phyloP scores from a whole-genome alignment of 2,888 invertebrate genomes.

The Galeruca laticollis region DNA sequence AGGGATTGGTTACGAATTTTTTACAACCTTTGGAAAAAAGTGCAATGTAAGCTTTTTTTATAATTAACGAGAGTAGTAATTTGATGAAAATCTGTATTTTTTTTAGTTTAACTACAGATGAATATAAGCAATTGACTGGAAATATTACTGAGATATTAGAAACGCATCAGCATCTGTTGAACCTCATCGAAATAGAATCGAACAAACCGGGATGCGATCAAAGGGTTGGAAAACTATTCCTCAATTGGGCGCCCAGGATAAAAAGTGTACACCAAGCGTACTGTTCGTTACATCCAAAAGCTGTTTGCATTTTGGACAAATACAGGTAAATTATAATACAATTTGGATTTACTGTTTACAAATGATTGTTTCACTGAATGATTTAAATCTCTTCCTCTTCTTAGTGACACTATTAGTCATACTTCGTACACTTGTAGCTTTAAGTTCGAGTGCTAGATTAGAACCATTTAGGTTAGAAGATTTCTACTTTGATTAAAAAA shows the following conservation, averaged over 20 bases:
- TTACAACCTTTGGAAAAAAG: constrained; percentile 88
- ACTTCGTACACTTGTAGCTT: too few species aligned
- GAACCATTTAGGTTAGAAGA: too few species aligned
- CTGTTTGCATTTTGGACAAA: constrained; percentile 92
- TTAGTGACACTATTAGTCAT: too few species aligned
- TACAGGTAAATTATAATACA: constrained; percentile 77
- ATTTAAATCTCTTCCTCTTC: too few species aligned
- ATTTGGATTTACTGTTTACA: not conserved
- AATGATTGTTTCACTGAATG: too few species aligned
- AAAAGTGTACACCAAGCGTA: constrained; percentile 89
- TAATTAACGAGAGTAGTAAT: not conserved
- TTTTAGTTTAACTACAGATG: constrained; percentile 82
- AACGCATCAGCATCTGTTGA: constrained; percentile 84
- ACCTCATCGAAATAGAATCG: constrained; percentile 83
- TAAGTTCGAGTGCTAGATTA: too few species aligned
- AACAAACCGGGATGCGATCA: constrained; percentile 80
- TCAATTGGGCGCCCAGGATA: constrained; percentile 85
- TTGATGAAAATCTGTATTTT: not conserved
- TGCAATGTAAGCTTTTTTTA: constrained; percentile 79
- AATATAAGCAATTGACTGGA: constrained; percentile 88
- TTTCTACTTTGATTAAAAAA: too few species aligned
- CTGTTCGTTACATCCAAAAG: constrained; percentile 94
- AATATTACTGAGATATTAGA: constrained; percentile 90
- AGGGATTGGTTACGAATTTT: constrained; percentile 86
- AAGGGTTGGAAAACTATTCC: constrained; percentile 90